A percentile compares a stretch with the other conserved stretches of the same genome.
phyloP scores from a whole-genome alignment of 2,113 vertebrate genomes.

The Fregata magnificens region DNA sequence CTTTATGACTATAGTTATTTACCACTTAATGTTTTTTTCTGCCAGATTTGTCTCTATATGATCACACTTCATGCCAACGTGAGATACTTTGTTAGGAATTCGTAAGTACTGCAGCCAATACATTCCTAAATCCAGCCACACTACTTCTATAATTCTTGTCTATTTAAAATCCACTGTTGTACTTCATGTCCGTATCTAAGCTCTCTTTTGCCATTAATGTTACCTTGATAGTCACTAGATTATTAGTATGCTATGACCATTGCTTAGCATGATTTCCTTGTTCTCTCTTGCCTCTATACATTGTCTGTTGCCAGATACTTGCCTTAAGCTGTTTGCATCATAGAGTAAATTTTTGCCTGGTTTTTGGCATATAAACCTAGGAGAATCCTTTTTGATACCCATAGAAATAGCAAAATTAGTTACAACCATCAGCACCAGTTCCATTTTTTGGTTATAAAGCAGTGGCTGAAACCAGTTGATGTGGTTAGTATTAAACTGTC shows the following conservation, averaged over 20 bases:
- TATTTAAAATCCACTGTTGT: neutral
- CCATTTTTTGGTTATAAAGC: neutral
- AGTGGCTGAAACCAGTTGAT: neutral
- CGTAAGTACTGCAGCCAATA: neutral
- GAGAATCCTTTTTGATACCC: neutral
- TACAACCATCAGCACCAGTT: neutral
- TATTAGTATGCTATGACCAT: neutral
- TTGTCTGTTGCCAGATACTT: neutral
- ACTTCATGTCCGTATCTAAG: neutral
- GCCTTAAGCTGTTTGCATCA: neutral
- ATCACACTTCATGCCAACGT: neutral
- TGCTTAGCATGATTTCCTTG: neutral
- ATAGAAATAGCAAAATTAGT: neutral
- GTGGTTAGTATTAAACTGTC: neutral
- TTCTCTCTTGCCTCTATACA: neutral
- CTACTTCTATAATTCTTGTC: neutral
- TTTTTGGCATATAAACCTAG: neutral
- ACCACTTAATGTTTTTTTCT: conserved; percentile 9
- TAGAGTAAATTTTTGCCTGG: neutral
- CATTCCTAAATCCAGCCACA: neutral
- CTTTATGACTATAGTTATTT: neutral
- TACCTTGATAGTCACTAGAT: neutral
- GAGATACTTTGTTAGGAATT: conserved; percentile 28
- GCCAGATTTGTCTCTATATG: conserved; percentile 14
- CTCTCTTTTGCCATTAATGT: neutral